Base-by-base conservation (phyloP, 2,797 vertebrate species). In the Balearica regulorum region DNA sequence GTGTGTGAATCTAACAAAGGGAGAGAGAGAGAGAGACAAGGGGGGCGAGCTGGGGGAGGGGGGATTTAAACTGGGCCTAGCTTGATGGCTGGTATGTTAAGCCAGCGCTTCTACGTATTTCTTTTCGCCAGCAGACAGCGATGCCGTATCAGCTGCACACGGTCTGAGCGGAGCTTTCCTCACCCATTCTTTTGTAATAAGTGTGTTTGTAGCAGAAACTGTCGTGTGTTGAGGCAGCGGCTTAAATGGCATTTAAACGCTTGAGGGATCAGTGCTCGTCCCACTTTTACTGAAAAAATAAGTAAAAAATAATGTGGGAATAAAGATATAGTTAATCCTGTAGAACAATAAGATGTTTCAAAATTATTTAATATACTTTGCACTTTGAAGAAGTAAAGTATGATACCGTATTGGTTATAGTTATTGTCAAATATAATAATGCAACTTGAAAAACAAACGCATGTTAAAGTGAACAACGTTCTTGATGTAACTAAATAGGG, bases 1-100 rank as follows among this genome's bases (percentile, higher is more conserved):
- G 96, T 91, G 93, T 94, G 97, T 94, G 95, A 97, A 97, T 96
- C 78, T 96, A 86, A 95, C 97, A 95, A 93, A 96, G 97, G 61
- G 77, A 90, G 93, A 88, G 96, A 94, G 95, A 94, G 95, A 89
- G 68, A 93, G 93, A 89, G 66, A 90, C 83, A 88, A 83, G 82
- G 94, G 95, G 94, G 28, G 77, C 17, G 8, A 94, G 83, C 78
- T 93, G 91, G 85, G 92, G 93, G 71, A 96, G 91, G 89, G 87
- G 91, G 89, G 96, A 89, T 93, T 96, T 92, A 89, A 68, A 88
- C 87, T 71, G 91, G 95, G 94, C 96, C 97, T 86, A 49, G 95
- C 90, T 95, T 94, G 66, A 90, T 94, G 96, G 92, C 93, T 94
- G 83, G 89, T 91, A 87, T 95, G 97, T 97, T 94, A 97, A 98